A percentile compares a stretch with the other conserved stretches of the same genome.
Evolutionary conservation across 2,113 vertebrate species (phyloP).

Genomic region (Megaceryle maxima): DNA sequence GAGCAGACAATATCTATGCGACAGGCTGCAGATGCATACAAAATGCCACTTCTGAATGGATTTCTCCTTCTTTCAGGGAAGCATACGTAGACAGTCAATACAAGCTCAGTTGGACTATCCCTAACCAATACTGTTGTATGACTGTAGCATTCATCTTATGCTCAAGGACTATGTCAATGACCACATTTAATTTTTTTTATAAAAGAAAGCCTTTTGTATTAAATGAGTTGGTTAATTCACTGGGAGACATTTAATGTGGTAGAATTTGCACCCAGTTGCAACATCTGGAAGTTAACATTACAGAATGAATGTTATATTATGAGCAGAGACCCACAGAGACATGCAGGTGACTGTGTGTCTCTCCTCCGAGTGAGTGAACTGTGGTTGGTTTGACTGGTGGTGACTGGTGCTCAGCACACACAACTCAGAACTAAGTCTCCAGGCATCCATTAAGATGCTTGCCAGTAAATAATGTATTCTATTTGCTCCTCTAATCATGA

Average conservation of each 20-base stretch:
- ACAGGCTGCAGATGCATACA: neutral
- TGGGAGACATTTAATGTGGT: neutral
- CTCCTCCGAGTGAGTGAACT: neutral
- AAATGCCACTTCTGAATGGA: neutral
- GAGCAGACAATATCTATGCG: neutral
- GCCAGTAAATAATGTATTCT: neutral
- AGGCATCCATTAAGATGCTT: neutral
- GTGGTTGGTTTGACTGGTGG: neutral
- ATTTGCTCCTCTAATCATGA: neutral
- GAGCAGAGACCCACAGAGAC: neutral
- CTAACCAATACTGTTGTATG: neutral
- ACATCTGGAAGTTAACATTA: neutral
- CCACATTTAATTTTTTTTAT: neutral
- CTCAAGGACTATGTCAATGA: neutral
- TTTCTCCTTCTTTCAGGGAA: neutral
- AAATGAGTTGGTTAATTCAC: neutral
- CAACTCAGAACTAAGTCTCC: neutral
- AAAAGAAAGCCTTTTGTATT: neutral
- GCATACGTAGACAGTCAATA: neutral
- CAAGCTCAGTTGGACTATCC: neutral
- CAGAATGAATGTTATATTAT: neutral
- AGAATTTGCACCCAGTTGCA: neutral
- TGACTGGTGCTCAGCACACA: neutral
- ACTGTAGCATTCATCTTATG: neutral
- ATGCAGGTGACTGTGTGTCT: neutral